Base-by-base conservation (phyloP, 2,113 vertebrate genomes). In the Paramormyrops kingsleyae region DNA sequence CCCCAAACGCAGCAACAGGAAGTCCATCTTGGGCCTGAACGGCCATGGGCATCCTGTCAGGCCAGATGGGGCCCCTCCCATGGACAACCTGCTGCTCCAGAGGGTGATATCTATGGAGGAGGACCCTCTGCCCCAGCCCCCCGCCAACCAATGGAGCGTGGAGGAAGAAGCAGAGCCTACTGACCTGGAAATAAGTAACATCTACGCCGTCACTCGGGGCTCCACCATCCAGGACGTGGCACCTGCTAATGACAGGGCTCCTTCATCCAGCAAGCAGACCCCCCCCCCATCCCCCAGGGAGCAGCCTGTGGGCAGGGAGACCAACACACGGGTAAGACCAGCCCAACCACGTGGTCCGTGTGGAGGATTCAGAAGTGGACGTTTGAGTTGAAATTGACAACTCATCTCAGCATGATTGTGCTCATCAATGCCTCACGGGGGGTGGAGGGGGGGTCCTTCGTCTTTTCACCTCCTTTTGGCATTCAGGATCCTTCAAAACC, bases 41-140 rank as follows among this genome's bases (percentile, higher is more conserved):
- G 95, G 91, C 3, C 83, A 56, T n/a, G 17, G 85, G 0, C 39
- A 89, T 24, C 0, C 50, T 31, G 56, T 44, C 10, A 91, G 19
- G 53, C 90, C 24, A 15, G 86, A 17, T n/a, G 85, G 44, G 50
- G 9, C 17, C 2, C 42, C 2, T 46, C 27, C 95, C 0, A 92
- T 83, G 0, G 94, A 93, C 0, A 94, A 94, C 0, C 95, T 89
- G n/a, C 95, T 89, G 1, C 94, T 99, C 35, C 96, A 95, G 52
- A 95, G 98, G 86, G 96, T 99, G 93, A 98, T 99, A 93, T 98
- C 98, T 90, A 97, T 99, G 46, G 98, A 99, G 91, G 98, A 99
- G 92, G 98, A 99, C 91, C 98, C 95, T 89, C 93, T 98, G 8
- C 97, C 97, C 9, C 96, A 97, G 74, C 93, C 98, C 10, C 92